A percentile compares a stretch with the other conserved stretches of the same genome.
Evolutionary conservation across 2,888 invertebrate genomes (phyloP).

Genomic region (Rotaria macrura): DNA sequence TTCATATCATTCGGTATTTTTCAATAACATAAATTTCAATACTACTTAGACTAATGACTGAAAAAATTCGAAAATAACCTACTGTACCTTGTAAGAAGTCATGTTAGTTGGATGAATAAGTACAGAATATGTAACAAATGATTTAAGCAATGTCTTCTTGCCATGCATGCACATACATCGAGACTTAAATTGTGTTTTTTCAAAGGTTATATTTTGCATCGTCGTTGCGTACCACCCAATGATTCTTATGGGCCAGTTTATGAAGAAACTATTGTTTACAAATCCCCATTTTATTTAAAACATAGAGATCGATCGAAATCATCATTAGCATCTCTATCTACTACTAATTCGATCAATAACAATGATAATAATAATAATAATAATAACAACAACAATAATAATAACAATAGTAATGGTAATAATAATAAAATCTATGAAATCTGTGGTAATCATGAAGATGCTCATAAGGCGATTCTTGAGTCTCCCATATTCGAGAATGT

Average conservation of each 20-base stretch:
- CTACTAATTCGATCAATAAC: too few relatives aligned
- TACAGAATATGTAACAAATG: too few relatives aligned
- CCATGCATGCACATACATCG: too few relatives aligned
- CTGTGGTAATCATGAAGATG: not conserved
- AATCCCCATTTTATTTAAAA: not conserved
- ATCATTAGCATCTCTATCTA: not conserved
- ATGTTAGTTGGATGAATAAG: too few relatives aligned
- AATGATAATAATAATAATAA: not conserved
- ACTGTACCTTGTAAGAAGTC: too few relatives aligned
- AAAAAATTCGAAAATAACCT: too few relatives aligned
- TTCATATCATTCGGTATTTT: too few relatives aligned
- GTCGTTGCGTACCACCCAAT: not conserved
- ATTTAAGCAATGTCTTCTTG: too few relatives aligned
- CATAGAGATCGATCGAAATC: constrained; percentile 1
- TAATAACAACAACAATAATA: too few relatives aligned
- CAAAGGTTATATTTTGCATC: not conserved
- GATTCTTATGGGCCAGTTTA: not conserved
- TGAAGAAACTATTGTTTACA: constrained; percentile 9
- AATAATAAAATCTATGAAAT: not conserved
- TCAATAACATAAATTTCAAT: too few relatives aligned
- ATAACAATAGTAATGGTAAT: not conserved
- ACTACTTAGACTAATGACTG: too few relatives aligned
- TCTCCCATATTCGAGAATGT: not conserved
- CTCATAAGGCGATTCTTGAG: not conserved
- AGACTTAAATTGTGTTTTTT: too few relatives aligned